These are phyloP conservation scores for Astur gentilis DNA, from an alignment of 2,113 vertebrate species.

Conservation along the genomic window DNA sequence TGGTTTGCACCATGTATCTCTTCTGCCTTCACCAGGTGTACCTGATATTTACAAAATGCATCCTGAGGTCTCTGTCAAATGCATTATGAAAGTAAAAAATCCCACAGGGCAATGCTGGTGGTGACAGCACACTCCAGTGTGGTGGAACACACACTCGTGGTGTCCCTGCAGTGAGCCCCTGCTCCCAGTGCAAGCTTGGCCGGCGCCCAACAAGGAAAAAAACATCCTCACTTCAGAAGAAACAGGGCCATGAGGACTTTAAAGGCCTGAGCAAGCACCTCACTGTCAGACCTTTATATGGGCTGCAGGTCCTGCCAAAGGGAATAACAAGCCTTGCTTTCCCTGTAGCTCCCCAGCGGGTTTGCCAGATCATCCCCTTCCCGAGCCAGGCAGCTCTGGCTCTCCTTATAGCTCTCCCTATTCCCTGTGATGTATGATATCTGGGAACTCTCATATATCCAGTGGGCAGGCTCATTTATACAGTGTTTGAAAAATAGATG, in stretches of 20 bases:
- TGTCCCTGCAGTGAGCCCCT: not conserved
- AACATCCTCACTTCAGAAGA: not conserved
- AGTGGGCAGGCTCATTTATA: conserved; percentile 79
- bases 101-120: not conserved
- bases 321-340: not conserved
- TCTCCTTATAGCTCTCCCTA: conserved; percentile 40
- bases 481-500: conserved; percentile 69
- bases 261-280: not conserved
- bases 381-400: not conserved
- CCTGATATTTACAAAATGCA: not conserved
- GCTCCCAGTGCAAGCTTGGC: not conserved
- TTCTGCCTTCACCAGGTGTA: not conserved
- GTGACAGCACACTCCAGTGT: not conserved
- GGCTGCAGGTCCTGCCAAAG: not conserved
- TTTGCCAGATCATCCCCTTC: not conserved
- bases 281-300: accelerated
- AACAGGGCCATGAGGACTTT: not conserved
- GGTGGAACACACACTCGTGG: not conserved
- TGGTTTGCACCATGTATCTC: not conserved
- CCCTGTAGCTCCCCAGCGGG: not conserved
- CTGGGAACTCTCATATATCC: conserved; percentile 71
- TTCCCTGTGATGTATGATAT: conserved; percentile 69
- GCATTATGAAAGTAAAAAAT: not conserved
- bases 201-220: accelerated
- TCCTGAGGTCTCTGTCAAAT: not conserved